Evolutionary conservation across 2,113 vertebrate species (phyloP), one percentile per base, ranked within the genome.

Genomic region (Hipposideros armiger): DNA sequence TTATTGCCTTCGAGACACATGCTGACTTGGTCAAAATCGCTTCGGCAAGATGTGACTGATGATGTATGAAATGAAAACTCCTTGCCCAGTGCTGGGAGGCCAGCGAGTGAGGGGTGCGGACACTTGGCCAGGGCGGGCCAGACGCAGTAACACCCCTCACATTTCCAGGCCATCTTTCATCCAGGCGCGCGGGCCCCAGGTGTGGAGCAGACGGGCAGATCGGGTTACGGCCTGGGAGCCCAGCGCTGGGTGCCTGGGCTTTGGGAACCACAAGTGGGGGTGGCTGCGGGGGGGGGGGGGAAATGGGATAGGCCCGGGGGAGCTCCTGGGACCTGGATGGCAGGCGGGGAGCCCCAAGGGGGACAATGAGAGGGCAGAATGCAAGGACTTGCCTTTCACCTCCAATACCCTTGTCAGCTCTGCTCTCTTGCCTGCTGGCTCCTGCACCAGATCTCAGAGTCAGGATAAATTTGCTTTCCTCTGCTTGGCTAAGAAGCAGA

Each of bases 171-270:
- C 45, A 19, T 83, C 96, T 93, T 89, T 97, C 96, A 91, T 88
- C 94, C 52, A 4, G 54, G 66, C 11, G 7, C 62, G 88, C 69
- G 0, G 56, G 91, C 88, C 87, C 73, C 90, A 97, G 94, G 93
- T 97, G 96, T 91, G 94, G 87, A 52, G 69, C 88, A 88, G 94
- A 64, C 90, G 7, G 81, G 81, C 92, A 72, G 96, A 96, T 98
- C 93, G 0, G 77, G 87, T 98, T 97, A 96, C 97, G 0, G 58
- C 32, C 47, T 22, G 32, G 73, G 80, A 94, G 90, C 42, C 69
- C 24, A 3, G 30, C 0, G 26, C 62, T 45, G 84, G 90, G 94
- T 73, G 95, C 91, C 77, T 58, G 19, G 4, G 83, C 66, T 60
- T 47, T 26, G 90, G 90, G 26, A 95, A 11, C 58, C 40, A 11